Evolutionary conservation across 2,888 invertebrate species (phyloP).

Genomic region (Aleiodes leptofemur): DNA sequence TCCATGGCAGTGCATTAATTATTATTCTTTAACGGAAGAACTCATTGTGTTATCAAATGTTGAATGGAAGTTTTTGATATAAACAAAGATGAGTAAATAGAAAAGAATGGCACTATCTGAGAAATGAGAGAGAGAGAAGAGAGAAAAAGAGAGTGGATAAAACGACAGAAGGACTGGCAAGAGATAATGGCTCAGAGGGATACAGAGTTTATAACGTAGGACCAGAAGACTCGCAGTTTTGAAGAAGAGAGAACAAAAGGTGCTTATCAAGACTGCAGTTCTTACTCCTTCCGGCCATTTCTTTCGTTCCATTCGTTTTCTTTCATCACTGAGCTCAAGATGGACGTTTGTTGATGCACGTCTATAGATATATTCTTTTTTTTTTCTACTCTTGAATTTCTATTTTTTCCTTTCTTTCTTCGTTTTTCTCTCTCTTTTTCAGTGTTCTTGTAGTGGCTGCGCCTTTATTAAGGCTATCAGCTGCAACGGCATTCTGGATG

Average conservation of each 20-base stretch:
- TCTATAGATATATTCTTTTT: constrained; percentile 7
- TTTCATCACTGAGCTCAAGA: constrained; percentile 26
- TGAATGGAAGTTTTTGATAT: constrained; percentile 47
- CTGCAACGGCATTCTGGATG: too few species aligned
- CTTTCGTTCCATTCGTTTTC: constrained; percentile 54
- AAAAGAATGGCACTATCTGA: constrained; percentile 44
- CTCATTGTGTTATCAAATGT: constrained; percentile 47
- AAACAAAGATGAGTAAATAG: constrained; percentile 50
- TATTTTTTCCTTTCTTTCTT: too few species aligned
- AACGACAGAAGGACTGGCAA: constrained; percentile 32
- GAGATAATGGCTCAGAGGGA: constrained; percentile 22
- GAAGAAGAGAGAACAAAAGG: constrained; percentile 64
- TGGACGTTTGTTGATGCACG: constrained; percentile 30
- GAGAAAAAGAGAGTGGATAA: constrained; percentile 9
- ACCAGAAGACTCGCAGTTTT: constrained; percentile 49
- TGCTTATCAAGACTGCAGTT: constrained; percentile 70
- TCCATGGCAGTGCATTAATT: too few species aligned
- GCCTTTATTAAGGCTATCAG: too few species aligned
- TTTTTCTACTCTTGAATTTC: constrained; percentile 1
- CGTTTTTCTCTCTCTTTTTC: neutral
- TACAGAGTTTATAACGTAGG: constrained; percentile 44
- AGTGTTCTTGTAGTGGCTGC: too few species aligned
- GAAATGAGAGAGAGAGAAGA: constrained; percentile 37
- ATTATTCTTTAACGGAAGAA: neutral
- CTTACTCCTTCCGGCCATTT: constrained; percentile 59